A percentile compares a stretch with the other conserved stretches of the same genome.
phyloP scores from a whole-genome alignment of 1,140 invertebrate species.

The Antheraea pernyi region DNA sequence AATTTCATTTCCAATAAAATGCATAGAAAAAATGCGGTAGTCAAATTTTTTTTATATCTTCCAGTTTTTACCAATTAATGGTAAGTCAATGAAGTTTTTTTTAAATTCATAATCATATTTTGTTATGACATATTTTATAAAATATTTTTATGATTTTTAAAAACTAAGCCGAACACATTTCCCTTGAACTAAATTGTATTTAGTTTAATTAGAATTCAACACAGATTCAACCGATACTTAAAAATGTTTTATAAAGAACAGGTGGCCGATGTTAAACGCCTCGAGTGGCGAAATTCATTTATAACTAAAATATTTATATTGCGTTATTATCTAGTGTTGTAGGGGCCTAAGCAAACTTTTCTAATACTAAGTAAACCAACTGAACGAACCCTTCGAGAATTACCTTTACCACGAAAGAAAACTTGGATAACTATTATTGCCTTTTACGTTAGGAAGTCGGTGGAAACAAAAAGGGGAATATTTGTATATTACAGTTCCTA shows the following conservation, averaged over 20 bases:
- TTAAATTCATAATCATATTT: no score
- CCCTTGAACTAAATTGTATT: no score
- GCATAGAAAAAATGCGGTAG: no score
- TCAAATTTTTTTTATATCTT: no score
- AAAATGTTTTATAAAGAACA: neutral
- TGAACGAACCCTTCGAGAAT: slow-evolving; percentile 48
- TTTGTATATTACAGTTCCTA: slow-evolving; percentile 34
- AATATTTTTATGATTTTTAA: no score
- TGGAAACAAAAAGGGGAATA: slow-evolving; percentile 29
- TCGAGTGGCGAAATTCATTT: slow-evolving; percentile 38
- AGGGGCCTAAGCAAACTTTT: slow-evolving; percentile 56
- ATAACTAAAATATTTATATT: slow-evolving; percentile 54
- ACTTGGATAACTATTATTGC: slow-evolving; percentile 47
- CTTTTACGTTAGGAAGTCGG: slow-evolving; percentile 42
- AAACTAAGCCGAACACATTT: no score
- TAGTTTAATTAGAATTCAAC: neutral
- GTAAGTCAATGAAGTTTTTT: no score
- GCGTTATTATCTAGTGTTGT: slow-evolving; percentile 59
- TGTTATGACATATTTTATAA: no score
- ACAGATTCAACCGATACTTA: neutral
- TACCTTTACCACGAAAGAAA: slow-evolving; percentile 49
- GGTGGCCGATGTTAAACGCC: neutral
- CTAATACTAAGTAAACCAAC: slow-evolving; percentile 62
- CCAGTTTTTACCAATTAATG: no score
- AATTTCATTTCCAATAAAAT: no score